Evolutionary conservation across 2,888 invertebrate species (phyloP), one percentile per base, ranked within the genome.

Genomic region (Himalopsyche anomala): DNA sequence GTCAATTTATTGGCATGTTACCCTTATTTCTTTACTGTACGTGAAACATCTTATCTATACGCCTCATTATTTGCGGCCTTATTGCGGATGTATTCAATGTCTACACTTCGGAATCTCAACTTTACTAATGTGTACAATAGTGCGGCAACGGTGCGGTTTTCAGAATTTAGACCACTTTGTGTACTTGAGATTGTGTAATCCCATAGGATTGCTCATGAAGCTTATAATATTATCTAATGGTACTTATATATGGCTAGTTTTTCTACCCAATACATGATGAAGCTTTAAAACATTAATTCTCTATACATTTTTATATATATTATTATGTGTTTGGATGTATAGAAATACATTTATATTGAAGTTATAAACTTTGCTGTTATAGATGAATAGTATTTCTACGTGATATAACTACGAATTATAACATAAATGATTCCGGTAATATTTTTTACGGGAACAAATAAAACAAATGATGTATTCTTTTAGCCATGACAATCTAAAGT

Each of bases 151-250:
- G 12, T 74, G 74, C 74, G 74, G 74, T 38, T 36, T 36, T 36
- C 74, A 15, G 74, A 74, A 74, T 74, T 38, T 74, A 36, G 36
- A 74, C 74, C 74, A 74, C 74, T 12, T 36, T 74, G 36, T 74
- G 74, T 74, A 36, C 74, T 74, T 74, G 74, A 74, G 74, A 74
- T 74, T 74, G 74, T 74, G 38, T 74, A 74, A 74, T 74, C 74
- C 74, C 74, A 38, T 36, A 74, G 74, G 36, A 74, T 74, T 74
- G 74, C 9, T 36, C 74, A 36, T 74, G 36, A 38, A 74, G 74
- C 74, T 74, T 15, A 74, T 74, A 38, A 15, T 51, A 15, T 74
- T 74, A 74, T 36, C 62, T 74, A 6, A 15, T n/a, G 28, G 19
- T 17, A 42, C 4, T 2, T 28, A 28, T 28, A 80, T n/a, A 11